phyloP scores from a whole-genome alignment of 2,113 vertebrate species.

The human (Homo sapiens) region DNA sequence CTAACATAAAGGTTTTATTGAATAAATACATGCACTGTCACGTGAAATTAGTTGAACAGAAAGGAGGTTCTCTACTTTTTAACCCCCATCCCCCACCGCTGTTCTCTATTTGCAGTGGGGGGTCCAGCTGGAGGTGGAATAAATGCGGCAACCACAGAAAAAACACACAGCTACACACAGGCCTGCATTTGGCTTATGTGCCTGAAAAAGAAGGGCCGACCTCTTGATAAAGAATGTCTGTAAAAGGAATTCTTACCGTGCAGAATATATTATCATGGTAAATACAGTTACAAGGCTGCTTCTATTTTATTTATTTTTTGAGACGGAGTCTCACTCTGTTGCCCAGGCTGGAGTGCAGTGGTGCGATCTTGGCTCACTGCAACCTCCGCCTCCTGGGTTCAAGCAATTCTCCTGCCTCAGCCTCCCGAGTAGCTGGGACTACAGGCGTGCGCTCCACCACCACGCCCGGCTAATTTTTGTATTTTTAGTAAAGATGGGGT shows the following conservation, averaged over 20 bases:
- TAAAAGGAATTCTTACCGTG: conserved; percentile 60
- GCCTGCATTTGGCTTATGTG: conserved; percentile 49
- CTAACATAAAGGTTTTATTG: conserved; percentile 82
- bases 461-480: too few relatives aligned
- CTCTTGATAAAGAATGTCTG: conserved; percentile 55
- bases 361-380: too few relatives aligned
- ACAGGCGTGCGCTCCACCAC: too few relatives aligned
- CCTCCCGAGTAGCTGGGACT: too few relatives aligned
- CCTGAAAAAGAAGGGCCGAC: conserved; percentile 58
- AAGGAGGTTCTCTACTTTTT: conserved; percentile 76
- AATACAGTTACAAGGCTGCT: conserved; percentile 66
- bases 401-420: too few relatives aligned
- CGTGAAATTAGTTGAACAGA: conserved; percentile 80
- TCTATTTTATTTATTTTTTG: too few relatives aligned
- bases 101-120: conserved; percentile 65
- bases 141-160: conserved; percentile 62
- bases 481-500: too few relatives aligned
- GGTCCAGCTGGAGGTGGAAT: conserved; percentile 45
- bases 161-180: conserved; percentile 52
- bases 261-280: conserved; percentile 58
- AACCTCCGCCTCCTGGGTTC: too few relatives aligned
- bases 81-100: conserved; percentile 48
- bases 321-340: not conserved
- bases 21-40: conserved; percentile 85
- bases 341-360: too few relatives aligned